phyloP scores from a whole-genome alignment of 1,140 invertebrate species.

The Homarus americanus region DNA sequence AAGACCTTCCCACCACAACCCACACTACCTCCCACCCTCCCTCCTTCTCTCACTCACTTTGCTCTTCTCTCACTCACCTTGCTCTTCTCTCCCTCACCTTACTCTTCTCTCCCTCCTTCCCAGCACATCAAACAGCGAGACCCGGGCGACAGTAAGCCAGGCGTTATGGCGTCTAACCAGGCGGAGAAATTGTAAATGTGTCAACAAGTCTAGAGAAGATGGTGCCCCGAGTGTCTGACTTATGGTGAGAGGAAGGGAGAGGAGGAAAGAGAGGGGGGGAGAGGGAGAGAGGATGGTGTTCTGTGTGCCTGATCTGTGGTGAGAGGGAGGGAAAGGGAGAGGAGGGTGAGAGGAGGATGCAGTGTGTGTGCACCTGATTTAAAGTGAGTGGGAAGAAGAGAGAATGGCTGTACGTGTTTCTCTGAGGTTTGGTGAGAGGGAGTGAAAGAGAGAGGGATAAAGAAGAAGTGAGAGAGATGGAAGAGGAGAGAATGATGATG shows the following conservation, averaged over 20 bases:
- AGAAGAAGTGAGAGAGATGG: too few relatives aligned
- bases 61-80: too few relatives aligned
- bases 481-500: too few relatives aligned
- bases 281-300: not conserved
- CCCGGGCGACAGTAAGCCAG: not conserved
- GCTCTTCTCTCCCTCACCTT: too few relatives aligned
- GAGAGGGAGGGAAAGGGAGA: not conserved
- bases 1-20: too few relatives aligned
- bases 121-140: not conserved
- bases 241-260: not conserved
- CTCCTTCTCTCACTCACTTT: too few relatives aligned
- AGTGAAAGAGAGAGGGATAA: too few relatives aligned
- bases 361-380: not conserved
- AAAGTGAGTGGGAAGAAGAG: too few relatives aligned
- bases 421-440: too few relatives aligned
- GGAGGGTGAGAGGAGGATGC: not conserved
- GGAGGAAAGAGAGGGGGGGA: not conserved
- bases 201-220: constrained; percentile 6
- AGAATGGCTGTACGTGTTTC: too few relatives aligned
- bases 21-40: too few relatives aligned
- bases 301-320: not conserved
- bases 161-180: not conserved
- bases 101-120: too few relatives aligned
- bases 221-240: not conserved
- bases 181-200: not conserved